These are phyloP conservation scores for Merodon equestris DNA, from an alignment of 2,888 invertebrate species.

Conservation along the genomic window DNA sequence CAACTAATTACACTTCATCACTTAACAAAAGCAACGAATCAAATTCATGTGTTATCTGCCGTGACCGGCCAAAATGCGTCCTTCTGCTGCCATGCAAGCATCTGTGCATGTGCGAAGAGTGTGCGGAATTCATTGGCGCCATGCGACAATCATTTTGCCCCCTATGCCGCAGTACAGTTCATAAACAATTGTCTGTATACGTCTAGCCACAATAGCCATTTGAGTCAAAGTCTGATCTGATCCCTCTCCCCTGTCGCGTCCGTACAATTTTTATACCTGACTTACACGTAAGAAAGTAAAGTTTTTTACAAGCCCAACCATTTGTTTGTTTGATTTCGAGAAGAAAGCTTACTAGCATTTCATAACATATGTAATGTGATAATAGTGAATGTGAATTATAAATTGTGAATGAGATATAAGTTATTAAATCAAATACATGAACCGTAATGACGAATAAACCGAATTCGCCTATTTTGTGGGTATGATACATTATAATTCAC, in stretches of 20 bases:
- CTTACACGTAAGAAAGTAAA: conserved; percentile 19
- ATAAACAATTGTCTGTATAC: conserved; percentile 56
- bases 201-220: conserved; percentile 35
- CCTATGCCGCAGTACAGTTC: conserved; percentile 67
- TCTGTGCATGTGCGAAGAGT: conserved; percentile 71
- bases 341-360: too few relatives aligned
- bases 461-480: too few relatives aligned
- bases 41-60: conserved; percentile 70
- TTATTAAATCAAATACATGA: too few relatives aligned
- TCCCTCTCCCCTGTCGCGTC: not conserved
- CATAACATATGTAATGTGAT: too few relatives aligned
- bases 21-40: conserved; percentile 51
- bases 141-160: conserved; percentile 67
- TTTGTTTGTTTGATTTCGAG: too few relatives aligned
- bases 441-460: too few relatives aligned
- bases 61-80: conserved; percentile 70
- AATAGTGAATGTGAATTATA: too few relatives aligned
- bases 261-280: not conserved
- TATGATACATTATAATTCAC: too few relatives aligned
- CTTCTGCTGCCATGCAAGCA: conserved; percentile 71
- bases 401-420: too few relatives aligned
- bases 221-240: conserved; percentile 43
- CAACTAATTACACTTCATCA: not conserved
- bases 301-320: too few relatives aligned
- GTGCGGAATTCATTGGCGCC: conserved; percentile 61